Base-by-base conservation (phyloP, 1,140 invertebrate genomes). In the Papilio glaucus region DNA sequence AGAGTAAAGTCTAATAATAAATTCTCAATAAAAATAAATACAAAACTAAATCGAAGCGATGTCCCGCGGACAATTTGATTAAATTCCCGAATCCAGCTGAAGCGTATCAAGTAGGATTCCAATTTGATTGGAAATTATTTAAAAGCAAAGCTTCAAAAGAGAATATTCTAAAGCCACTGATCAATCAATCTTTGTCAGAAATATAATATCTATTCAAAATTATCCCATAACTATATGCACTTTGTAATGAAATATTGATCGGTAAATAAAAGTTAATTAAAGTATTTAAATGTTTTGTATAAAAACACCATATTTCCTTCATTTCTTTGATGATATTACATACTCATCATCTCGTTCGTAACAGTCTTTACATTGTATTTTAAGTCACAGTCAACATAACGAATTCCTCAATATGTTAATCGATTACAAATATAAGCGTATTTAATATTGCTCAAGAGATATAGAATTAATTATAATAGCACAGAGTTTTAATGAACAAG, bases 51-150 rank as follows among this genome's bases (percentile, higher is more conserved):
- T 53, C 49, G 5, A 53, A 53, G 8, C 10, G 49, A 21, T 15
- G 9, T 53, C 49, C 49, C 49, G 18, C 42, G 42, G 42, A 24
- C 18, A 13, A 53, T 53, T 53, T 53, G 21, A 53, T 53, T 53
- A 53, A 53, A 53, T 53, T 53, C 49, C 49, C 21, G 21, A 26
- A 53, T 53, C 21, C 21, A 53, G 24, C 21, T 15, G 49, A 53
- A 53, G 21, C 49, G 49, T 53, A 53, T 26, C 18, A 53, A 53
- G 21, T 26, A 53, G 49, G 21, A 53, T 53, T 24, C 49, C 49
- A 18, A 53, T 53, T 53, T 53, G 49, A 53, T 53, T 53, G 49
- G 49, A 53, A 53, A 53, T 53, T 21, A 53, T 53, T 53, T 53
- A 53, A 53, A 33, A 53, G 7, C 10, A 10, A 53, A 12, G 49